Conservation (phyloP, 1,140 invertebrate species). For the Microplitis mediator region DNA sequence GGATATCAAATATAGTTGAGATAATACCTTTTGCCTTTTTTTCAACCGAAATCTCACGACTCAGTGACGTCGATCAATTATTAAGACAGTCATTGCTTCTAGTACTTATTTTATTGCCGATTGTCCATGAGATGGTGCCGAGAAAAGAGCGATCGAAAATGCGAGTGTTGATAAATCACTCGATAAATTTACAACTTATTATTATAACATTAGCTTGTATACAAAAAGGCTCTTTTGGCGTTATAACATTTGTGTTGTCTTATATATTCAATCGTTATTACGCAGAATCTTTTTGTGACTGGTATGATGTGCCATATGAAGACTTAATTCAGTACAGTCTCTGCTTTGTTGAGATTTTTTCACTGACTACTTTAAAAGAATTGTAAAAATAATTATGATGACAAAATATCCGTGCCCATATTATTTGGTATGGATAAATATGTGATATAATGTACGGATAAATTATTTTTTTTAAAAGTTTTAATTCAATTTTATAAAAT, state of each 20-base stretch:
- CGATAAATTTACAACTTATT: conserved; percentile 44
- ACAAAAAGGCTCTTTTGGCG: conserved; percentile 41
- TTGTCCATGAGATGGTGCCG: conserved; percentile 44
- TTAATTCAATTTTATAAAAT: too few species aligned
- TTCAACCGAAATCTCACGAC: conserved; percentile 50
- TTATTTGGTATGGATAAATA: too few species aligned
- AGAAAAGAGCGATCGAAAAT: conserved; percentile 45
- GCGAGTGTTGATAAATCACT: conserved; percentile 40
- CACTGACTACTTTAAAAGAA: conserved; percentile 49
- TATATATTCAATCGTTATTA: conserved; percentile 51
- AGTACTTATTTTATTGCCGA: conserved; percentile 44
- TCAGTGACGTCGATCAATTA: conserved; percentile 41
- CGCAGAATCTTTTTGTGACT: conserved; percentile 55
- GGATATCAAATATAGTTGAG: conserved; percentile 49
- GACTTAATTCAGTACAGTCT: conserved; percentile 56
- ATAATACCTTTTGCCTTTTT: conserved; percentile 53
- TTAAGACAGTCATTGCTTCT: conserved; percentile 43
- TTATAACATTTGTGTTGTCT: conserved; percentile 53
- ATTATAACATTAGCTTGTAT: conserved; percentile 46
- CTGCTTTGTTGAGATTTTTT: conserved; percentile 55
- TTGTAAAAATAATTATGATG: conserved; percentile 32
- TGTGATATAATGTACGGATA: too few species aligned
- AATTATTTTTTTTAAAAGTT: too few species aligned
- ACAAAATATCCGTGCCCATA: too few species aligned
- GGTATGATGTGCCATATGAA: conserved; percentile 53